Conservation (phyloP, 92 coral and sea anemone genomes). For the Zoanthus sansibaricus region DNA sequence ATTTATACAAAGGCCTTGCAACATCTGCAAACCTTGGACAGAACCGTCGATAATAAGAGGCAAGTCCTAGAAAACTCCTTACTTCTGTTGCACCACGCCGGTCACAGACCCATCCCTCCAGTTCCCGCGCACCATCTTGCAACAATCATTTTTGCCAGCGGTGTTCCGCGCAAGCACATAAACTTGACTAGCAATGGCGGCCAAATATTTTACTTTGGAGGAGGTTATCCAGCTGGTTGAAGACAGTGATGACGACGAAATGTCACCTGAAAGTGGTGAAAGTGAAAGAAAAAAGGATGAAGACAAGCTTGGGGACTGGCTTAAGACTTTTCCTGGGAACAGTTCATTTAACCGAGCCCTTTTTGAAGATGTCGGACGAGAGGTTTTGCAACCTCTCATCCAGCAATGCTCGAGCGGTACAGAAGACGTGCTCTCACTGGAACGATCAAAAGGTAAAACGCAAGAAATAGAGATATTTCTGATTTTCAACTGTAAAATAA, state of each 20-base stretch:
- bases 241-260: slow-evolving; percentile 39
- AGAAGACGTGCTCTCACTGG: not conserved
- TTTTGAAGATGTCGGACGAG: slow-evolving; percentile 31
- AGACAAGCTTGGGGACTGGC: slow-evolving; percentile 32
- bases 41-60: no score
- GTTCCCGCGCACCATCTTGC: no score
- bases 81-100: no score
- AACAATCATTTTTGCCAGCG: no score
- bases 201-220: not conserved
- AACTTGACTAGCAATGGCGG: no score
- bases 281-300: slow-evolving; percentile 23
- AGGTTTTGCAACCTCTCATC: slow-evolving; percentile 35
- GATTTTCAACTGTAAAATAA: not conserved
- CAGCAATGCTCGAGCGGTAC: slow-evolving; percentile 42
- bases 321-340: slow-evolving; percentile 24
- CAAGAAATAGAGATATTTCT: not conserved
- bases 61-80: no score
- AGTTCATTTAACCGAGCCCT: not conserved
- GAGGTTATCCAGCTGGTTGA: not conserved
- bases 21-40: no score
- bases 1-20: no score
- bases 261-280: not conserved
- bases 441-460: slow-evolving; percentile 42
- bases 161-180: no score
- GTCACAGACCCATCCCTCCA: no score